A percentile compares a stretch with the other conserved stretches of the same genome.
These are phyloP conservation scores for Rhabdomys dilectus DNA, from an alignment of 2,113 vertebrate species.

Conservation along the genomic window DNA sequence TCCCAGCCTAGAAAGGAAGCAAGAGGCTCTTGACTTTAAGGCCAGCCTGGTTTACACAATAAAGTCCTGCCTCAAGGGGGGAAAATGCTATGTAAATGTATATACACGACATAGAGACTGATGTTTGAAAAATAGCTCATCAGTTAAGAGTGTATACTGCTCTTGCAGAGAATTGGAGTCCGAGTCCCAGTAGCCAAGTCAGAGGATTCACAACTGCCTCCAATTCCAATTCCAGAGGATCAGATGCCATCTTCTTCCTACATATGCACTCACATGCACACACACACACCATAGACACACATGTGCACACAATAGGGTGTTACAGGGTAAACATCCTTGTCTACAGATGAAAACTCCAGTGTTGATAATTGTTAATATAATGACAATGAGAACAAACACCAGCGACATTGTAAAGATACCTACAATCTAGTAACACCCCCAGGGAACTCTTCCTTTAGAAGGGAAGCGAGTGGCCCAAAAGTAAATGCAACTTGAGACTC, in stretches of 20 bases:
- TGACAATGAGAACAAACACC: neutral
- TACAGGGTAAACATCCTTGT: neutral
- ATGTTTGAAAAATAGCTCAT: neutral
- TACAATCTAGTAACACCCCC: neutral
- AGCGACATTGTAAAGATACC: neutral
- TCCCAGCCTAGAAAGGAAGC: neutral
- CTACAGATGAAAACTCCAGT: neutral
- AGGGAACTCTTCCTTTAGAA: neutral
- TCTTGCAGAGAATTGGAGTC: neutral
- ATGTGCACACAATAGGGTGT: neutral
- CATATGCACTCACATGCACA: neutral
- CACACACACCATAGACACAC: neutral
- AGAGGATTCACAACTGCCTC: neutral
- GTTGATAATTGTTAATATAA: neutral
- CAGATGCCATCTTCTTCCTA: neutral
- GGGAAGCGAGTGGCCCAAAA: neutral
- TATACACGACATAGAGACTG: neutral
- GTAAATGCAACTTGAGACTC: neutral
- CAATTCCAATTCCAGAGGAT: neutral
- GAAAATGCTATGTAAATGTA: neutral
- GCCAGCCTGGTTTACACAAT: neutral
- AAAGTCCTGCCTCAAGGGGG: neutral
- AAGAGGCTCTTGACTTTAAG: neutral
- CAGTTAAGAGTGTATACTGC: neutral
- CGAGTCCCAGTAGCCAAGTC: neutral